phyloP scores from a whole-genome alignment of 2,113 vertebrate genomes.

The Sardina pilchardus region DNA sequence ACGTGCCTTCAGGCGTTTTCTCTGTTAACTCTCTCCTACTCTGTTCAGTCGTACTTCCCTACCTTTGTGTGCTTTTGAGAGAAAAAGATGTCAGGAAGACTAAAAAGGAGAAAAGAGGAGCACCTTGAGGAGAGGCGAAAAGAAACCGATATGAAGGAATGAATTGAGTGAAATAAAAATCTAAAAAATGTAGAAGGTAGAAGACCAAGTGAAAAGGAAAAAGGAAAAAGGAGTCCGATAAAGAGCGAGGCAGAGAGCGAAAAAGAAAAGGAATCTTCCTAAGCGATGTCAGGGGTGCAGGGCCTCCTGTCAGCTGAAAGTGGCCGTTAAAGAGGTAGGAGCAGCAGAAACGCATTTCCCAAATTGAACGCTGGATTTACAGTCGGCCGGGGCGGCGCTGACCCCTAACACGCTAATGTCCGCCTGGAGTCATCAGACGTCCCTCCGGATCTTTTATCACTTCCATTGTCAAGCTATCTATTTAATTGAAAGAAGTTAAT shows the following conservation, averaged over 20 bases:
- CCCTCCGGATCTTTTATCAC: conserved; percentile 96
- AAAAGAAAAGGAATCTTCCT: conserved; percentile 64
- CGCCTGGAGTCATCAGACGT: conserved; percentile 90
- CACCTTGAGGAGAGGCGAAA: not conserved
- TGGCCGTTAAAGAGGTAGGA: conserved; percentile 89
- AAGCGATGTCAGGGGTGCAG: conserved; percentile 72
- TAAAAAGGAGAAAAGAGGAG: not conserved
- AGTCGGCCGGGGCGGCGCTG: conserved; percentile 84
- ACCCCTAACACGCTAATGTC: conserved; percentile 97
- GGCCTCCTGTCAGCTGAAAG: conserved; percentile 91
- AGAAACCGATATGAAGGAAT: no score
- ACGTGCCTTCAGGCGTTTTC: not conserved
- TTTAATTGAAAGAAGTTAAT: conserved; percentile 99
- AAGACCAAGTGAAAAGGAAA: not conserved
- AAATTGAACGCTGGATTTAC: conserved; percentile 99
- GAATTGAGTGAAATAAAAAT: not conserved
- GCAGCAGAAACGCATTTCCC: conserved; percentile 94
- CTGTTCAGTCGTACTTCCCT: not conserved
- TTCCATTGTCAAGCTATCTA: conserved; percentile 99
- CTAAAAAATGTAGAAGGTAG: not conserved
- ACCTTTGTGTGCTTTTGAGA: not conserved
- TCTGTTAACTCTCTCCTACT: not conserved
- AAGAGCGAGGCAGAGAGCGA: not conserved
- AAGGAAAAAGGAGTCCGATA: not conserved
- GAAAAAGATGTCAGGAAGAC: not conserved